These are phyloP conservation scores for Tiliacea aurago DNA, from an alignment of 2,888 invertebrate genomes.

Conservation along the genomic window DNA sequence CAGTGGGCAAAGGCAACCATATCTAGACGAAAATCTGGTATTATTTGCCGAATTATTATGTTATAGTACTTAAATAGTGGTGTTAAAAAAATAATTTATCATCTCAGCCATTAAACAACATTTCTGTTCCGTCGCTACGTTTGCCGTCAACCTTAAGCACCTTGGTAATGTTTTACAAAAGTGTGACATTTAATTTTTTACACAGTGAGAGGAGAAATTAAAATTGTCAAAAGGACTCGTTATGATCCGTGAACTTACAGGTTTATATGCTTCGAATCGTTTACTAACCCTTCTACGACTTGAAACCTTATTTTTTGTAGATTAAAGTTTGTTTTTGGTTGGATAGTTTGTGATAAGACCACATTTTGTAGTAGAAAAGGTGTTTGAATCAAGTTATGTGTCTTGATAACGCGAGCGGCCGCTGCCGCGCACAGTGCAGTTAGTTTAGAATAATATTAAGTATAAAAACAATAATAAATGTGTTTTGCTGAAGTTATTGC, in stretches of 20 bases:
- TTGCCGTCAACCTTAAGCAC: slow-evolving; percentile 4
- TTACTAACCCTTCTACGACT: background rate
- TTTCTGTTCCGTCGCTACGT: background rate
- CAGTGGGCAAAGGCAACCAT: background rate
- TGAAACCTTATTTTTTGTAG: background rate
- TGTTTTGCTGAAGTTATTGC: slow-evolving; percentile 31
- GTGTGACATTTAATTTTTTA: slow-evolving; percentile 74
- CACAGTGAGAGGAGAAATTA: slow-evolving; percentile 68
- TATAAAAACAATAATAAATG: slow-evolving; percentile 43
- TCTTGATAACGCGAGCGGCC: slow-evolving; percentile 27
- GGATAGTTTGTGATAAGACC: background rate
- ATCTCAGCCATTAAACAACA: too few species aligned
- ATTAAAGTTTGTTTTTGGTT: background rate
- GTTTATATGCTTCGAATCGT: slow-evolving; percentile 43
- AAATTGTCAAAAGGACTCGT: slow-evolving; percentile 70
- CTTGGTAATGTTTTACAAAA: slow-evolving; percentile 70
- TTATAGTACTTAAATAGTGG: background rate
- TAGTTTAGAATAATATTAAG: slow-evolving; percentile 45
- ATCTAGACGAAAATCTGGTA: background rate
- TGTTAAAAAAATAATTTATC: too few species aligned
- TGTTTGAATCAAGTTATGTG: slow-evolving; percentile 44
- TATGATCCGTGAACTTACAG: slow-evolving; percentile 50
- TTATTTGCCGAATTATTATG: background rate
- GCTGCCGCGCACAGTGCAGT: slow-evolving; percentile 17
- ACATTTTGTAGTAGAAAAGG: slow-evolving; percentile 48